These are phyloP conservation scores for Phenganax subtilis DNA, from an alignment of 92 coral and sea anemone genomes.

Conservation along the genomic window DNA sequence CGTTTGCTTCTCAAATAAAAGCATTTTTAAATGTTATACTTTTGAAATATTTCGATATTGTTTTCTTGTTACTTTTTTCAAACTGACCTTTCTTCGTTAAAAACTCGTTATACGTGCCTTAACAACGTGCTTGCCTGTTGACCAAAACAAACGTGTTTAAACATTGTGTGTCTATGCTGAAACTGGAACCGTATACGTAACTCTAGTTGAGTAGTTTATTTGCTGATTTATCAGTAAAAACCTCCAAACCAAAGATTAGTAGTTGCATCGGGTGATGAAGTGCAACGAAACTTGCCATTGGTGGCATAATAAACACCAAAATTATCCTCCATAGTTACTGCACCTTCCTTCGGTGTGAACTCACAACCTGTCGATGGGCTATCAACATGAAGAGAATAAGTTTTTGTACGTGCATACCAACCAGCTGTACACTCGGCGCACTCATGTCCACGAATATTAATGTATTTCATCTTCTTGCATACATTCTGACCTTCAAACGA, in stretches of 20 bases:
- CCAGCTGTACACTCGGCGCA: background rate
- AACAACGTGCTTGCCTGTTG: no score
- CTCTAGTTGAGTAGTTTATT: no score
- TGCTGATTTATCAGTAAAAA: background rate
- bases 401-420: slow-evolving; percentile 2
- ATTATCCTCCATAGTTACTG: slow-evolving; percentile 11
- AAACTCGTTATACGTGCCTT: no score
- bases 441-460: slow-evolving; percentile 17
- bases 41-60: no score
- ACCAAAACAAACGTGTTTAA: no score
- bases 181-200: no score
- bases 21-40: no score
- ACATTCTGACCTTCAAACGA: background rate
- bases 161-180: no score
- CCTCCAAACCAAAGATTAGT: slow-evolving; percentile 22
- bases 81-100: no score
- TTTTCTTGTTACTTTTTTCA: no score
- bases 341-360: background rate
- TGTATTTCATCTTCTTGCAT: slow-evolving; percentile 20
- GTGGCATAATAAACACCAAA: slow-evolving; percentile 7
- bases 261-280: background rate
- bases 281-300: slow-evolving; percentile 16
- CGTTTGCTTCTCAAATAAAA: no score
- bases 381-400: background rate
- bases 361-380: background rate